Percentiles rank a stretch among this genome's conserved stretches.
Evolutionary conservation across 2,797 vertebrate species (phyloP).

Genomic region (Scyliorhinus canicula): DNA sequence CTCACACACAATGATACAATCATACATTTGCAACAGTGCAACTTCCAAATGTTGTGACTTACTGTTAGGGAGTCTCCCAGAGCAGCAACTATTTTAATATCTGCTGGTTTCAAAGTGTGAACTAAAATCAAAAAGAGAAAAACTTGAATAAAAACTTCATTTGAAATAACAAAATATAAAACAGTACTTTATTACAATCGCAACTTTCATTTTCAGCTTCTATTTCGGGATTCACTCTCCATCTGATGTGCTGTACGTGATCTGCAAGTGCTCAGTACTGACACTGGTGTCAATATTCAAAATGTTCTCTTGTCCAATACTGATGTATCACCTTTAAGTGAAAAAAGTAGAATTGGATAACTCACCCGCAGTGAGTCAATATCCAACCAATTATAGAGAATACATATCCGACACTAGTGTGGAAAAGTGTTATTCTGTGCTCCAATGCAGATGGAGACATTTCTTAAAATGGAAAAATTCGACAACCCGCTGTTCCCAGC

Average conservation of each 20-base stretch:
- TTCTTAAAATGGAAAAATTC: neutral
- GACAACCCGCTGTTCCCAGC: neutral
- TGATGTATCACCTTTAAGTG: neutral
- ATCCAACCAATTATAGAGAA: neutral
- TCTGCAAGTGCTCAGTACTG: neutral
- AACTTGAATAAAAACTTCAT: neutral
- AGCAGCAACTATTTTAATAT: slow-evolving; percentile 81
- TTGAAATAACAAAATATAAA: neutral
- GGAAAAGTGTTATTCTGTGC: neutral
- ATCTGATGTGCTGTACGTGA: neutral
- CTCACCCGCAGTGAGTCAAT: neutral
- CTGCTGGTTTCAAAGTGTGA: slow-evolving; percentile 77
- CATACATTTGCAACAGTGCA: neutral
- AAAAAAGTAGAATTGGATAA: neutral
- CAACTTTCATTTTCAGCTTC: neutral
- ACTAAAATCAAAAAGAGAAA: slow-evolving; percentile 58
- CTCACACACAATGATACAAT: neutral
- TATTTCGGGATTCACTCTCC: neutral
- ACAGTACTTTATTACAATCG: neutral
- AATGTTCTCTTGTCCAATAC: neutral
- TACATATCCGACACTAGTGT: neutral
- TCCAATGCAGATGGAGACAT: neutral
- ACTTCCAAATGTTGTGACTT: slow-evolving; percentile 46
- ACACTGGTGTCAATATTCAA: neutral
- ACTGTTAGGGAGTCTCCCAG: slow-evolving; percentile 89